Conservation (phyloP, 1,140 invertebrate species). For the Pteromalus puparum region DNA sequence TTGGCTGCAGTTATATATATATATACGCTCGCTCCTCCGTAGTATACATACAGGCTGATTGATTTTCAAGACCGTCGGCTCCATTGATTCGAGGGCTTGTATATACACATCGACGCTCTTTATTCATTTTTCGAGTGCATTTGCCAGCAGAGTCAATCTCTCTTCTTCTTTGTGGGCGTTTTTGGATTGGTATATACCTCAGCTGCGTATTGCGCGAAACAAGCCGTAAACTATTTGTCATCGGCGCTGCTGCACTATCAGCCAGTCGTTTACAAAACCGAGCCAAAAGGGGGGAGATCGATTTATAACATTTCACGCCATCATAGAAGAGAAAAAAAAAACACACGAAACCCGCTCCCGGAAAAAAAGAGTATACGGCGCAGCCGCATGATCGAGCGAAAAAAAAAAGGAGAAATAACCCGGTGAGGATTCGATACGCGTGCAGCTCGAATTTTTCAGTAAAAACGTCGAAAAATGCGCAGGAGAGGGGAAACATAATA, state of each 20-base stretch:
- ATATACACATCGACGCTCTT: neutral
- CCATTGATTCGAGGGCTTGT: neutral
- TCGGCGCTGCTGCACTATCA: neutral
- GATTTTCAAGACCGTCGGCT: neutral
- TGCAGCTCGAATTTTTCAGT: constrained; percentile 5
- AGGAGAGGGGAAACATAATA: constrained; percentile 13
- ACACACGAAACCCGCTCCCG: constrained; percentile 27
- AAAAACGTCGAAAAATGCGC: constrained; percentile 12
- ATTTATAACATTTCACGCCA: constrained; percentile 50
- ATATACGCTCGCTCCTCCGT: no score
- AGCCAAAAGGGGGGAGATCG: constrained; percentile 22
- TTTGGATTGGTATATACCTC: no score
- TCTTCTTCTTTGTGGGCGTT: no score
- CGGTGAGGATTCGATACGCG: constrained; percentile 44
- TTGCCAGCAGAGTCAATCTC: no score
- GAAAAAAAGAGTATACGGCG: neutral
- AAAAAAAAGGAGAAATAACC: constrained; percentile 16
- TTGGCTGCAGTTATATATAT: constrained; percentile 58
- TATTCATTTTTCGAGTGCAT: constrained; percentile 20
- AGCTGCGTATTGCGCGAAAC: neutral
- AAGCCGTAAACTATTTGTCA: constrained; percentile 48
- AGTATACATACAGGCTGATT: neutral
- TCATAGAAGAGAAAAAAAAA: constrained; percentile 4
- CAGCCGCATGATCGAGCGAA: constrained; percentile 1
- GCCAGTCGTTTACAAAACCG: constrained; percentile 30